Evolutionary conservation across 2,797 vertebrate species (phyloP).

Genomic region (Tympanoctomys barrerae): DNA sequence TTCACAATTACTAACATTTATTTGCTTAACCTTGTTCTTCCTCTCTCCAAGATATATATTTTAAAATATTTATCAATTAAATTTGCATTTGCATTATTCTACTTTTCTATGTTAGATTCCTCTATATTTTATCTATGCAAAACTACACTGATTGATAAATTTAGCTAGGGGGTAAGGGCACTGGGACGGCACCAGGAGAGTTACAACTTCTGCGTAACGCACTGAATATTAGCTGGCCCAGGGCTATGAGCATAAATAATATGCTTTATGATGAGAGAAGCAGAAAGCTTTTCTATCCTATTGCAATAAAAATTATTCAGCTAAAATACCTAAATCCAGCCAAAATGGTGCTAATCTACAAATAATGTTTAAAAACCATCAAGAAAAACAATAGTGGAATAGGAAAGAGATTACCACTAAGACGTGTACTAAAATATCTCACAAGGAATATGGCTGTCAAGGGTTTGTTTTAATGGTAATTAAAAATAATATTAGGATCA

Average conservation of each 20-base stretch:
- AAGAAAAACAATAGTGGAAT: neutral
- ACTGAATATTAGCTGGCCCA: conserved; percentile 25
- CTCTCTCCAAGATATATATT: neutral
- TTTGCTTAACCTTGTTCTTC: conserved; percentile 22
- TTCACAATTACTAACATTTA: neutral
- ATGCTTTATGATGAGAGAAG: conserved; percentile 35
- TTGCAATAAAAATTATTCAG: conserved; percentile 32
- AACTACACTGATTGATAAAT: conserved; percentile 22
- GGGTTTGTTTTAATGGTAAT: neutral
- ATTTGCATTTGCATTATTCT: conserved; percentile 31
- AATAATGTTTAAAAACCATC: conserved; percentile 1
- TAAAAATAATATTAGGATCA: no score
- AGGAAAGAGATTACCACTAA: neutral
- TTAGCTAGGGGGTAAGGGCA: neutral
- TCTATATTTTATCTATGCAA: neutral
- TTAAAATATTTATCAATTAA: conserved; percentile 39
- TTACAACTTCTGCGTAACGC: neutral
- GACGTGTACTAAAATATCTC: neutral
- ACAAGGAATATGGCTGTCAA: neutral
- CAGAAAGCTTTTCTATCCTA: neutral
- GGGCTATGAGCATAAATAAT: conserved; percentile 47
- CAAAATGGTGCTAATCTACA: conserved; percentile 37
- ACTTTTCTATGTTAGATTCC: neutral
- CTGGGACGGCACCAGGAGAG: neutral
- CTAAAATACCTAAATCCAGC: conserved; percentile 34